Conservation (phyloP, 2,113 vertebrate genomes). For the Tylochromis polylepis region DNA sequence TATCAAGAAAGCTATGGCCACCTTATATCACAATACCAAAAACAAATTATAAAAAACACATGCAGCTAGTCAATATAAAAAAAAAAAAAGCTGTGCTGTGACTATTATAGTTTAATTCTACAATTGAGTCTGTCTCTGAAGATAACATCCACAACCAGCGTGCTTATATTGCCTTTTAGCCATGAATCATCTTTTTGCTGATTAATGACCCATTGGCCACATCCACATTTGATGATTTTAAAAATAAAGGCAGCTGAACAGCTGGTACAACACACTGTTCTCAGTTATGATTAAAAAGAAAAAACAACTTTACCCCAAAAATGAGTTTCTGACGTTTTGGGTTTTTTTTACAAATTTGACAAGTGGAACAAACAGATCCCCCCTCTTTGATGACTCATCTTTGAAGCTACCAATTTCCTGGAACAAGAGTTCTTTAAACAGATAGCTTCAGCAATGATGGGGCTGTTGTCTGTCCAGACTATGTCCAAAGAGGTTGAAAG, state of each 20-base stretch:
- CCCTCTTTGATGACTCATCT: slow-evolving; percentile 25
- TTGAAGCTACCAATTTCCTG: slow-evolving; percentile 20
- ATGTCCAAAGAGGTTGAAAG: neutral
- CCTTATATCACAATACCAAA: neutral
- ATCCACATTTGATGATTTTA: neutral
- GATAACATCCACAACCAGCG: neutral
- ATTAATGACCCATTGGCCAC: neutral
- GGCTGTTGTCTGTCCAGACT: slow-evolving; percentile 4
- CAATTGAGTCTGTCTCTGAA: neutral
- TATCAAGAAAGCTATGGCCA: neutral
- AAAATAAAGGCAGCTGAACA: neutral
- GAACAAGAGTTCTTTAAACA: slow-evolving; percentile 29
- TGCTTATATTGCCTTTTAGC: neutral
- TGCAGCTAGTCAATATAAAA: neutral
- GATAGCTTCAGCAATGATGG: slow-evolving; percentile 4
- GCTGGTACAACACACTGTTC: neutral
- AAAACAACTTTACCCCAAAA: neutral
- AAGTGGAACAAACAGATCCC: neutral
- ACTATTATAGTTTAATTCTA: neutral
- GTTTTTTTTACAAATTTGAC: neutral
- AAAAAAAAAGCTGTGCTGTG: neutral
- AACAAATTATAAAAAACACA: neutral
- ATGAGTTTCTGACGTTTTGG: neutral
- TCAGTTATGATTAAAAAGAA: neutral
- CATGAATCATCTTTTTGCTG: neutral